These are phyloP conservation scores for Hemicentrotus pulcherrimus DNA, from an alignment of 35 echinoderm and acorn worm genomes.

Conservation along the genomic window DNA sequence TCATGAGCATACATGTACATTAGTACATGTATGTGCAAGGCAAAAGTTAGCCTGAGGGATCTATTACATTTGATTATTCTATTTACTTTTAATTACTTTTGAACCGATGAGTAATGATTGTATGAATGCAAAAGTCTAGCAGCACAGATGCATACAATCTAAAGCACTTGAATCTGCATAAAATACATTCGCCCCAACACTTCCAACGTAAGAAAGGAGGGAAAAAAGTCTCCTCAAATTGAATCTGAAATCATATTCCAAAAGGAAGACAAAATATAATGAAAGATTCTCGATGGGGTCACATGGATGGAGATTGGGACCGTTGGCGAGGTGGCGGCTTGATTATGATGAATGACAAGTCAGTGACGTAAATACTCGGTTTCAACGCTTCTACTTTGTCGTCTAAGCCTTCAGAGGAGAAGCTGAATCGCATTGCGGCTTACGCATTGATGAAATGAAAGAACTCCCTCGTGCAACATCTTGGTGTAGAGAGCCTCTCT, in stretches of 20 bases:
- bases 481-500: not conserved
- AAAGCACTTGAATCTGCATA: not conserved
- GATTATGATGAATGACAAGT: not conserved
- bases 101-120: not conserved
- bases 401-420: not conserved
- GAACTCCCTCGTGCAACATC: not conserved
- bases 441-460: not conserved
- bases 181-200: not conserved
- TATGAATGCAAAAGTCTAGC: not conserved
- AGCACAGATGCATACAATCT: not conserved
- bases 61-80: not conserved
- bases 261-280: not conserved
- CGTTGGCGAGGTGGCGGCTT: not conserved
- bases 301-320: not conserved
- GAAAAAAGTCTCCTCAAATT: not conserved
- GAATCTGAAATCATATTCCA: not conserved
- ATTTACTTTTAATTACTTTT: not conserved
- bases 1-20: too few species aligned
- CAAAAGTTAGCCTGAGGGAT: too few species aligned
- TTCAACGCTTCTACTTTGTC: not conserved
- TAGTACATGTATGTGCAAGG: too few species aligned
- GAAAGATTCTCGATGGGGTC: not conserved
- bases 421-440: not conserved
- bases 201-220: not conserved
- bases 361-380: slow-evolving; percentile 10